Percentiles rank a stretch among this genome's conserved stretches.
These are phyloP conservation scores for Ardeotis arabs DNA, from an alignment of 2,113 vertebrate species.

Conservation along the genomic window DNA sequence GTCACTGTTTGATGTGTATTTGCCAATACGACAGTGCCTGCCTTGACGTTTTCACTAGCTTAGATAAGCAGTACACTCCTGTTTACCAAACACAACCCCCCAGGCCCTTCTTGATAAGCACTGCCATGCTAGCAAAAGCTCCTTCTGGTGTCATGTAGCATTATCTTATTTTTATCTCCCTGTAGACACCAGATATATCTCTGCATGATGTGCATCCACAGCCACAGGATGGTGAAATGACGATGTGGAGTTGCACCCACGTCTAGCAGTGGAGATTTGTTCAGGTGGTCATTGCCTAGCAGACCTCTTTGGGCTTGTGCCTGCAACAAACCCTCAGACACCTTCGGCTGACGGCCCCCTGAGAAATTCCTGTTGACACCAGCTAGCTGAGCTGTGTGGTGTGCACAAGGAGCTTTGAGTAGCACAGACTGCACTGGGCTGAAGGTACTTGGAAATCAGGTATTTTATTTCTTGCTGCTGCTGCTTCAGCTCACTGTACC, in stretches of 20 bases:
- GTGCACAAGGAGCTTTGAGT: background rate
- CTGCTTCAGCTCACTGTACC: background rate
- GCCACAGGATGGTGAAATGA: background rate
- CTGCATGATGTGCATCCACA: background rate
- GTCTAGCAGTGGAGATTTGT: background rate
- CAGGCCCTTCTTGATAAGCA: background rate
- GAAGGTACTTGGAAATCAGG: background rate
- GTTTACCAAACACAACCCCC: background rate
- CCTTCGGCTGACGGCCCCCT: background rate
- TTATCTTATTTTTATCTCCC: background rate
- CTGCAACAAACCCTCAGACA: accelerated
- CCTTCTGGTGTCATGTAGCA: accelerated
- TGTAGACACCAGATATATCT: background rate
- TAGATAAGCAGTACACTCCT: background rate
- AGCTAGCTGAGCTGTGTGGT: background rate
- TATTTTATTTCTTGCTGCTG: background rate
- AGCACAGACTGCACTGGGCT: background rate
- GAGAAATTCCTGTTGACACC: background rate
- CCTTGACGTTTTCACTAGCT: background rate
- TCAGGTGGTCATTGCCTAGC: background rate
- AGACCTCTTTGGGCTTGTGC: background rate
- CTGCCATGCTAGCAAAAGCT: background rate
- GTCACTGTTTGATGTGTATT: background rate
- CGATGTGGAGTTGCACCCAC: background rate
- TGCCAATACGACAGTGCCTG: background rate